These are phyloP conservation scores for Rutpela maculata DNA, from an alignment of 2,888 invertebrate genomes.

Conservation along the genomic window DNA sequence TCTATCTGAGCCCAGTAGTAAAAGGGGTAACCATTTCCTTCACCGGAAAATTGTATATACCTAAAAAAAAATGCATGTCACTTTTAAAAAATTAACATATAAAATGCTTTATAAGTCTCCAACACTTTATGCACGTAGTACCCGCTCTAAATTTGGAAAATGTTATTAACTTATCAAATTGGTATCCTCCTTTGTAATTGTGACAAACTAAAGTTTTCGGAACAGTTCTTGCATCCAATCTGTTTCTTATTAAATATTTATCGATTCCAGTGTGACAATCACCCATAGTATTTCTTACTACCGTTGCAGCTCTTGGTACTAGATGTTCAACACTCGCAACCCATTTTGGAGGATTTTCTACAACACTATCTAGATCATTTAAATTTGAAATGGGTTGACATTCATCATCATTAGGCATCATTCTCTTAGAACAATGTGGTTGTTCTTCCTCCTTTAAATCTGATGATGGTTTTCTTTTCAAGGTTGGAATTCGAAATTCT, in stretches of 20 bases:
- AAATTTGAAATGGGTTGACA: conserved; percentile 75
- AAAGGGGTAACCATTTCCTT: conserved; percentile 88
- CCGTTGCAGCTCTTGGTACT: conserved; percentile 57
- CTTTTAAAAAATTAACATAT: no score
- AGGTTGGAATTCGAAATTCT: neutral
- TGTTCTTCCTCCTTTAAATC: neutral
- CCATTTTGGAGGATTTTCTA: conserved; percentile 77
- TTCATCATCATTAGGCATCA: conserved; percentile 32
- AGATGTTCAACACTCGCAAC: conserved; percentile 61
- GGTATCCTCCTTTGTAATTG: conserved; percentile 96
- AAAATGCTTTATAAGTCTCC: no score
- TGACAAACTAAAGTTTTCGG: conserved; percentile 93
- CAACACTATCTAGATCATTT: conserved; percentile 74
- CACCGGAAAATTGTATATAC: conserved; percentile 77
- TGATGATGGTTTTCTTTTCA: neutral
- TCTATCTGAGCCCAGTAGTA: conserved; percentile 95
- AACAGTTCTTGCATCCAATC: conserved; percentile 73
- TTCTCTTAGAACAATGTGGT: conserved; percentile 20
- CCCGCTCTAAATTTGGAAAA: neutral
- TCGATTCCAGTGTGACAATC: conserved; percentile 63
- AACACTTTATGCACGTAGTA: neutral
- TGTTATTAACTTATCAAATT: conserved; percentile 85
- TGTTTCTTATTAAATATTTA: conserved; percentile 60
- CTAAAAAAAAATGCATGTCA: conserved; percentile 49
- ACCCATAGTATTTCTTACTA: conserved; percentile 61